Conservation (phyloP, 2,797 vertebrate genomes). For the Bryconaethiops microstoma region DNA sequence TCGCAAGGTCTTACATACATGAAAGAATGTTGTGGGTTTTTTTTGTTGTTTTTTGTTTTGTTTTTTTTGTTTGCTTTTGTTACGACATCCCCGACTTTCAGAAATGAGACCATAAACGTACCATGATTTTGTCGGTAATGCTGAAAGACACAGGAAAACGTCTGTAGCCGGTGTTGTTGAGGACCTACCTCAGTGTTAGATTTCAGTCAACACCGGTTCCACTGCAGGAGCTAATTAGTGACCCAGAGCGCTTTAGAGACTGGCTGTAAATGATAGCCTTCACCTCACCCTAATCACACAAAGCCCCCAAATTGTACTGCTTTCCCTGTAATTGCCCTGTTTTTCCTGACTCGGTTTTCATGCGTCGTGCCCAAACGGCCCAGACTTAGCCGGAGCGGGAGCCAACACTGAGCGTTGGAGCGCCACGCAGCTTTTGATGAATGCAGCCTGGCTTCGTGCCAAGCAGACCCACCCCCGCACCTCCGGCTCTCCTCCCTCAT, state of each 20-base stretch:
- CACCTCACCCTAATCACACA: conserved; percentile 54
- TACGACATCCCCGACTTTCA: neutral
- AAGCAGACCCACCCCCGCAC: conserved; percentile 42
- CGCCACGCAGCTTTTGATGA: conserved; percentile 36
- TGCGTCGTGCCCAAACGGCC: conserved; percentile 58
- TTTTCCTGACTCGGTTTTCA: conserved; percentile 60
- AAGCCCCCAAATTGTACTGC: conserved; percentile 53
- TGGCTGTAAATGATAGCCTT: conserved; percentile 68
- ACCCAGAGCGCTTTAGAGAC: conserved; percentile 28
- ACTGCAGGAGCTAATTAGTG: conserved; percentile 58
- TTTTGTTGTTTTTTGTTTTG: no score
- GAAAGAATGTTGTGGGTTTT: no score
- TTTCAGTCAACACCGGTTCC: conserved; percentile 69
- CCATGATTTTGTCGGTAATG: neutral
- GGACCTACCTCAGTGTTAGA: conserved; percentile 34
- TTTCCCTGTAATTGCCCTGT: conserved; percentile 70
- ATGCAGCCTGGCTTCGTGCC: conserved; percentile 28
- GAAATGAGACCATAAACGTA: neutral
- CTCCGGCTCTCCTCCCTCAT: conserved; percentile 27
- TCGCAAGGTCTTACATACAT: no score
- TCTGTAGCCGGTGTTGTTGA: conserved; percentile 28
- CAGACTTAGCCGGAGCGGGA: neutral
- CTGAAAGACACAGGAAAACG: neutral
- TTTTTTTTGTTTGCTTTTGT: neutral
- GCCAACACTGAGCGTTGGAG: conserved; percentile 14